These are phyloP conservation scores for Nyctereutes procyonoides DNA, from an alignment of 2,113 vertebrate species.

Conservation along the genomic window DNA sequence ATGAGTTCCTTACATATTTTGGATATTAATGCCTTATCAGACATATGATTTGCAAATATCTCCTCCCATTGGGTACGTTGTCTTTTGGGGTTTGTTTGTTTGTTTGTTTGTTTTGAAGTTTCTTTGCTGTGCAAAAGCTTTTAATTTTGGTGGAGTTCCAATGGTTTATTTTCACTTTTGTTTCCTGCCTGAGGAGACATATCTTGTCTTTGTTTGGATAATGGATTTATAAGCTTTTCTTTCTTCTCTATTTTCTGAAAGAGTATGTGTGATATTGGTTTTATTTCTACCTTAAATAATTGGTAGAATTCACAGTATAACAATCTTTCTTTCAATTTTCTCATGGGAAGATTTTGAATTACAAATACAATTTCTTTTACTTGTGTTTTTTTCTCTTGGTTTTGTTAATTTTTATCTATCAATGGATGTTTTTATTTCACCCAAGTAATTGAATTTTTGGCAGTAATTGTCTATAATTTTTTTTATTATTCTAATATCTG, in stretches of 20 bases:
- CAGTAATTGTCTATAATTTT: neutral
- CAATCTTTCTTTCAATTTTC: neutral
- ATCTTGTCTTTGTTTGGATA: neutral
- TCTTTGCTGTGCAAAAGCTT: neutral
- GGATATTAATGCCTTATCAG: neutral
- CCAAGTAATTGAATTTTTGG: neutral
- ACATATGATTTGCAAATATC: neutral
- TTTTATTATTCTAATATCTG: neutral
- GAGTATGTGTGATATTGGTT: neutral
- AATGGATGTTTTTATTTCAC: neutral
- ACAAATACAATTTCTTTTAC: neutral
- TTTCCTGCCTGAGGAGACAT: neutral
- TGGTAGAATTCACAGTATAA: neutral
- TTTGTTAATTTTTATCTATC: neutral
- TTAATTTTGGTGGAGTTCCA: neutral
- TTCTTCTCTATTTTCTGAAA: neutral
- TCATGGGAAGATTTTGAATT: neutral
- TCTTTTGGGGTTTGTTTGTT: neutral
- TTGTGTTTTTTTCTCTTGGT: neutral
- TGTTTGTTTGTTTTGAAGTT: neutral
- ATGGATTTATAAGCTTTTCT: neutral
- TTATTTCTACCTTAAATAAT: constrained; percentile 3
- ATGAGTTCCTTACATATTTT: neutral
- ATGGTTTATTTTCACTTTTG: neutral
- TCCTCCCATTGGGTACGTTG: neutral